Base-by-base conservation (phyloP, 23 tunicate species). In the Phallusia fumigata region DNA sequence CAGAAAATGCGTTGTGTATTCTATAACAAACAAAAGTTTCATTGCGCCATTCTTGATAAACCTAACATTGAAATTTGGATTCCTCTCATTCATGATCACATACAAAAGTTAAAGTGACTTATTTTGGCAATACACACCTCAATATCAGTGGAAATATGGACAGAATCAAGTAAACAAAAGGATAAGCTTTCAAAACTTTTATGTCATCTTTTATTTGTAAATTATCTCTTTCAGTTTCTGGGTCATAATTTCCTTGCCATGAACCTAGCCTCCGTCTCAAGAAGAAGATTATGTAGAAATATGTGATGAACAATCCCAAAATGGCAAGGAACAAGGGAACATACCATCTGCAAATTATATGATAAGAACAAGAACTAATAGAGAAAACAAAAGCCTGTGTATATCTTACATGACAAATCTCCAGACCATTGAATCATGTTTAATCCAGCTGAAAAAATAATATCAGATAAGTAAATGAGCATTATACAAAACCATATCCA, bases 101-200 rank as follows among this genome's bases (percentile, higher is more conserved):
- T n/a, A n/a, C n/a, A n/a, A n/a, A n/a, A 40, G 10, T 40, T 3
- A 40, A 40, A 40, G 47, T 40, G 47, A 65, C 18, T 26, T 65
- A 1, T 28, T 16, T 53, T 22, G 36, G 28, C 21, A 33, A 73
- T 24, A 36, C 64, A 30, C 18, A 84, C 88, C 91, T 79, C 40
- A 94, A 73, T 28, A 94, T 89, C 19, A 94, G 83, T 32, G 98
- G 98, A 83, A 94, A 94, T 24, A 94, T 90, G 3, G 98, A 94
- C 53, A 94, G 52, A 26, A 76, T 49, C 31, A 94, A 82, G 49
- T 88, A 94, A 1, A 94, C 79, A 52, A 89, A 86, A 19, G 98
- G 98, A 73, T 94, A 94, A 45, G 87, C 86, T 34, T 85, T 82
- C 65, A 94, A 36, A 47, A 83, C 86, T 53, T 88, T 89, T 36